These are phyloP conservation scores for Notodonta ziczac DNA, from an alignment of 2,888 invertebrate species.

Conservation along the genomic window DNA sequence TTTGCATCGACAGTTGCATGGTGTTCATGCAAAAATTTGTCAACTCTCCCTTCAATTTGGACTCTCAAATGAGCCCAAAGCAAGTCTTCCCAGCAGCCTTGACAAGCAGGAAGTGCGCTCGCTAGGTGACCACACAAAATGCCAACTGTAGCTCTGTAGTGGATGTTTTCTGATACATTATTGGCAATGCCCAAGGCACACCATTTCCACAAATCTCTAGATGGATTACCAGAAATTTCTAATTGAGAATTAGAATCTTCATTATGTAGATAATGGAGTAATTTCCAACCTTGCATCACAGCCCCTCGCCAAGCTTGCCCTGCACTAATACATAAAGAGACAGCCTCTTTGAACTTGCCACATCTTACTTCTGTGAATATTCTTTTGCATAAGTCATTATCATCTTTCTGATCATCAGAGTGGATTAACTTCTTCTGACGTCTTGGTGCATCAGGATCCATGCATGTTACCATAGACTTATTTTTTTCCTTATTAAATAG, in stretches of 20 bases:
- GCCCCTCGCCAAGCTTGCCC: conserved; percentile 97
- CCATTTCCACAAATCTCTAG: conserved; percentile 91
- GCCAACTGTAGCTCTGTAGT: conserved; percentile 88
- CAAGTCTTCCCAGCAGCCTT: conserved; percentile 94
- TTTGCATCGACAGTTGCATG: conserved; percentile 75
- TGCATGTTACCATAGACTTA: conserved; percentile 84
- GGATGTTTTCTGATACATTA: conserved; percentile 81
- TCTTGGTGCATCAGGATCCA: conserved; percentile 96
- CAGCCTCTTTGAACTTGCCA: conserved; percentile 93
- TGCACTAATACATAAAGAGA: conserved; percentile 91
- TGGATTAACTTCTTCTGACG: conserved; percentile 92
- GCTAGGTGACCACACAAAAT: conserved; percentile 93
- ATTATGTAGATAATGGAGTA: conserved; percentile 94
- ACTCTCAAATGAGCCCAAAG: conserved; percentile 95
- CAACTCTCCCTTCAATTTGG: conserved; percentile 93
- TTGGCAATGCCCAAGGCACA: conserved; percentile 87
- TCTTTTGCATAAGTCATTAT: conserved; percentile 79
- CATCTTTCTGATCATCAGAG: conserved; percentile 94
- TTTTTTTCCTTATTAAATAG: conserved; percentile 76
- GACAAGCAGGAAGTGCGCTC: conserved; percentile 89
- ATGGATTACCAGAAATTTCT: conserved; percentile 92
- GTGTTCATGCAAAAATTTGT: conserved; percentile 83
- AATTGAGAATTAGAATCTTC: conserved; percentile 72
- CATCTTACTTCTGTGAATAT: conserved; percentile 92
- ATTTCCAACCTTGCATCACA: conserved; percentile 94